A percentile compares a stretch with the other conserved stretches of the same genome.
Conservation (phyloP, 2,113 vertebrate genomes). For the Rhagologus leucostigma region DNA sequence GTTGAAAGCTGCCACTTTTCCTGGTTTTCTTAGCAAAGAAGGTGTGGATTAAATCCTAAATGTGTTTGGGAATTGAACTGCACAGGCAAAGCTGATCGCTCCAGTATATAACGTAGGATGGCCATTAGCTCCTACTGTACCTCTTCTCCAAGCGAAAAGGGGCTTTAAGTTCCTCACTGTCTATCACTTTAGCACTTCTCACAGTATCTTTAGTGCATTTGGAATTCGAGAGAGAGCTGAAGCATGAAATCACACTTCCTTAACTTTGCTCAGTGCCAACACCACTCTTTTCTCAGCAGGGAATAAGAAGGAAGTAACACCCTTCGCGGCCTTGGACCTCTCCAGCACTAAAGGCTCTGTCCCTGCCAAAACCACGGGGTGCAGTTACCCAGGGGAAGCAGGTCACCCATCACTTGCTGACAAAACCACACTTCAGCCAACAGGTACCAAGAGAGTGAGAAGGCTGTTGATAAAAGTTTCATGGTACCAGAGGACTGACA, state of each 20-base stretch:
- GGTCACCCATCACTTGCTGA: background rate
- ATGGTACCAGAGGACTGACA: background rate
- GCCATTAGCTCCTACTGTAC: background rate
- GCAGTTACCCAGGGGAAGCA: background rate
- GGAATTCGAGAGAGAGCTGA: background rate
- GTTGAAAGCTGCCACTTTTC: background rate
- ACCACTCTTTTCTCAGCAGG: background rate
- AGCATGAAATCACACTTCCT: conserved; percentile 21
- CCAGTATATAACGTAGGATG: background rate
- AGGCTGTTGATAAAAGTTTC: background rate
- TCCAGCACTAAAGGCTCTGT: background rate
- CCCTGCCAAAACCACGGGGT: background rate
- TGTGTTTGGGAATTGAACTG: background rate
- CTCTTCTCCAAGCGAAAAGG: background rate
- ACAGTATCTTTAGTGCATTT: background rate
- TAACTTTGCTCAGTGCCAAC: background rate
- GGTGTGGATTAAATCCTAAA: background rate
- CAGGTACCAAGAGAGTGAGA: fast-evolving
- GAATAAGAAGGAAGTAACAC: background rate
- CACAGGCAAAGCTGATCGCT: background rate
- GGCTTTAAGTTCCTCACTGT: background rate
- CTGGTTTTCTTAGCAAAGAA: background rate
- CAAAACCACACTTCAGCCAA: background rate
- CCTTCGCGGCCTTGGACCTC: background rate
- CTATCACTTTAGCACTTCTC: conserved; percentile 15